Base-by-base conservation (phyloP, 2,113 vertebrate genomes). In the Agapornis roseicollis region DNA sequence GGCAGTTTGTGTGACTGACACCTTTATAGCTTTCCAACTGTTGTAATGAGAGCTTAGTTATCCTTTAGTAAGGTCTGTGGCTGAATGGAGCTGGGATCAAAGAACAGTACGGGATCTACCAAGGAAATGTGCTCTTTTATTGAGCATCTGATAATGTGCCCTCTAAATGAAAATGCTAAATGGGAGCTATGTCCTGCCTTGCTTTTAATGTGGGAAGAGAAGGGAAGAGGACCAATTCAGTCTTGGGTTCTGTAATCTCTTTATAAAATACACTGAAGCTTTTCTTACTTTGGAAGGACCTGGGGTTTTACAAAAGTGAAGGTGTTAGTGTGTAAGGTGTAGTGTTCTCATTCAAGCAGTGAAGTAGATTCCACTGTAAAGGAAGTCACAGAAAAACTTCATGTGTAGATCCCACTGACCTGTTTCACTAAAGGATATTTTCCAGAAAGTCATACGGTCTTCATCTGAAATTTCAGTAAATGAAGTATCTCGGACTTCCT, bases 401-500 rank as follows among this genome's bases (percentile, higher is more conserved):
- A 4, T 3, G 0, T 19, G 28, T 79, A 28, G 37, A 86, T 20
- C 17, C 69, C n/a, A 25, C 10, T 74, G 77, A 49, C 25, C 7
- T 76, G 12, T 79, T 94, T 91, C 41, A 69, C 53, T 33, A 24
- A 85, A 88, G 47, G n/a, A n/a, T 80, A 53, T 91, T 78, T 97
- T 88, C 87, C 72, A 88, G 50, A 50, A 91, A 90, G 71, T 77
- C 76, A 83, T 50, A 46, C 17, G 63, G 31, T 68, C 81, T 82
- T 88, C 55, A 74, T 80, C 25, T 35, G 24, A 71, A 88, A 86
- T 88, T 66, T 94, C 90, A 88, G 11, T 90, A 80, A 69, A 64
- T 53, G 63, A 46, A 89, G 68, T 88, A 61, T 73, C 53, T 82
- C 86, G 70, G 58, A 88, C 89, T 95, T 95, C 85, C 78, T 91